Evolutionary conservation across 2,888 invertebrate species (phyloP), one percentile per base, ranked within the genome.

Genomic region (Crematogaster levior): DNA sequence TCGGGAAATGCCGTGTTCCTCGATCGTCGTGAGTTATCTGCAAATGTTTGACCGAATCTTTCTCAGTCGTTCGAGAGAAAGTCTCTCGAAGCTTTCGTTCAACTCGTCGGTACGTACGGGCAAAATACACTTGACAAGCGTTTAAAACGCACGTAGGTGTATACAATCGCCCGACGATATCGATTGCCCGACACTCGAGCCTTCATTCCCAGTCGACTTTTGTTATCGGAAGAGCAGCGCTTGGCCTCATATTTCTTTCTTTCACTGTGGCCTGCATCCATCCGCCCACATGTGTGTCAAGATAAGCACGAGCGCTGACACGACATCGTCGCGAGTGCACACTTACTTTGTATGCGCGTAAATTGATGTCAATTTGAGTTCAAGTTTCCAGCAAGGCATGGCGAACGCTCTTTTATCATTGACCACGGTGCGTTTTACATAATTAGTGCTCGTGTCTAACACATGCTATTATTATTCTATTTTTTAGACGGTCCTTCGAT

Each of bases 141-240:
- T 68, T 77, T 68, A 77, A 37, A 68, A 68, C 53, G 21, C 18
- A 12, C 18, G 43, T 61, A 34, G 30, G 56, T 34, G 24, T 56
- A 24, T 58, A 70, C 40, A 43, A 66, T 75, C 18, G 12, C 21
- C 21, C 15, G 82, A 43, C 81, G 85, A 75, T 89, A 87, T 89
- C 86, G 90, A 87, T 88, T 88, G 58, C 74, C 68, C 83, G 66
- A 21, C 61, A 51, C 86, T 82, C 82, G 63, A 84, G 89, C 86
- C 84, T 87, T 86, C 85, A 70, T 90, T 88, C 82, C 86, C 56
- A 82, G 66, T 65, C 83, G 84, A 87, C 88, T 89, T 79, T 87
- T 88, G 86, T 88, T 89, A 87, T 89, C 90, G 75, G 81, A 77
- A 34, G 34, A 34, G 3, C 6, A 34, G 34, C 34, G 83, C 56